phyloP scores from a whole-genome alignment of 2,888 invertebrate species.

The Muscina levida region DNA sequence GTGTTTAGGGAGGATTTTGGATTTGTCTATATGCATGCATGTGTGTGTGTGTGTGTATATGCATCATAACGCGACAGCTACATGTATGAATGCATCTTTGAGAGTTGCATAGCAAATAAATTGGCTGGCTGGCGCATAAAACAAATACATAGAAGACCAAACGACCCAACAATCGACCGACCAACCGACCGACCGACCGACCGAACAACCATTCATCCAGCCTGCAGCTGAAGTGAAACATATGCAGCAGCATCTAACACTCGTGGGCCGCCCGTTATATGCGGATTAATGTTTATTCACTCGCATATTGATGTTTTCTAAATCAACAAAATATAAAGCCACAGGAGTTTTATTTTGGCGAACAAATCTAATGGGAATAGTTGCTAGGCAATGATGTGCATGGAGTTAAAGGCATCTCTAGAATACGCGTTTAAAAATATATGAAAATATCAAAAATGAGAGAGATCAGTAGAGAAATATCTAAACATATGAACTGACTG shows the following conservation, averaged over 20 bases:
- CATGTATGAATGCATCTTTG: slow-evolving; percentile 24
- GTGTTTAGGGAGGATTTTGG: not conserved
- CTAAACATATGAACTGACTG: no score
- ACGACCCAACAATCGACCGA: not conserved
- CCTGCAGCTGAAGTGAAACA: slow-evolving; percentile 48
- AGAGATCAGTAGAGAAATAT: no score
- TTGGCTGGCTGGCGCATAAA: slow-evolving; percentile 53
- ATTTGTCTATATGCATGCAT: not conserved
- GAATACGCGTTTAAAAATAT: no score
- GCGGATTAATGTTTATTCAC: slow-evolving; percentile 3
- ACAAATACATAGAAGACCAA: slow-evolving; percentile 20
- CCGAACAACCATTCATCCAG: slow-evolving; percentile 30
- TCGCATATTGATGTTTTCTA: slow-evolving; percentile 16
- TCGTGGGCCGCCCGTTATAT: slow-evolving; percentile 22
- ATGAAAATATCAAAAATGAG: no score
- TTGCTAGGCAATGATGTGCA: no score
- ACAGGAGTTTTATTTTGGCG: not conserved
- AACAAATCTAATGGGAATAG: not conserved
- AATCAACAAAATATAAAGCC: slow-evolving; percentile 3
- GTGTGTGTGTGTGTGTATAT: not conserved
- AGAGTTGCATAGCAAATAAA: slow-evolving; percentile 50
- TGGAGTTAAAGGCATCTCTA: no score
- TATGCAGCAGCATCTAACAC: slow-evolving; percentile 25
- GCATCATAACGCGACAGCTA: not conserved
- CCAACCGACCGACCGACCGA: not conserved